A percentile compares a stretch with the other conserved stretches of the same genome.
Evolutionary conservation across 1,140 invertebrate species (phyloP).

Genomic region (Luehdorfia chinensis): DNA sequence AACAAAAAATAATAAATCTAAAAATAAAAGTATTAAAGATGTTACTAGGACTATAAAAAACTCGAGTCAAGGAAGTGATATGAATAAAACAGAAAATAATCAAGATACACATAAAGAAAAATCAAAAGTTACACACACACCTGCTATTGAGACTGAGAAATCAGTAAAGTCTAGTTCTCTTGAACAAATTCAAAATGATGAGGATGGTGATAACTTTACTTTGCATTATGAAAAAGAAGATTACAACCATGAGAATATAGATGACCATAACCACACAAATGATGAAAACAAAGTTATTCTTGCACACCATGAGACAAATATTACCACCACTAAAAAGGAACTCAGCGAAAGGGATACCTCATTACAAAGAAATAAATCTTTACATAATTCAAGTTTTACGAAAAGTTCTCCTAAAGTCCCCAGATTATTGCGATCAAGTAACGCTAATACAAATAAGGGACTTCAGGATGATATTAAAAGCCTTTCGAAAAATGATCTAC

Average conservation of each 20-base stretch:
- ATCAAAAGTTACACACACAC: neutral
- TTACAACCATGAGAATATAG: slow-evolving; percentile 15
- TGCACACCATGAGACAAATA: neutral
- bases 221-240: slow-evolving; percentile 32
- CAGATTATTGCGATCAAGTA: too few species aligned
- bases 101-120: neutral
- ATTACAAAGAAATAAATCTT: too few species aligned
- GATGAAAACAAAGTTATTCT: slow-evolving; percentile 3
- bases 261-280: neutral
- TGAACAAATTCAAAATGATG: slow-evolving; percentile 17
- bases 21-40: neutral
- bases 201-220: slow-evolving; percentile 28
- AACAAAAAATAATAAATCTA: slow-evolving; percentile 3
- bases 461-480: too few species aligned
- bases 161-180: neutral
- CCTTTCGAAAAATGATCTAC: too few species aligned
- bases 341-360: too few species aligned
- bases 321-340: too few species aligned
- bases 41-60: neutral
- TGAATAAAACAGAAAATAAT: slow-evolving; percentile 1
- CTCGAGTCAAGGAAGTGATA: slow-evolving; percentile 8
- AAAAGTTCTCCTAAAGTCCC: too few species aligned
- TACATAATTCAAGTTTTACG: too few species aligned
- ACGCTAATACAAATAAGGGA: too few species aligned
- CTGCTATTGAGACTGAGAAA: slow-evolving; percentile 9